These are phyloP conservation scores for Cephalopterus ornatus DNA, from an alignment of 2,113 vertebrate species.

Conservation along the genomic window DNA sequence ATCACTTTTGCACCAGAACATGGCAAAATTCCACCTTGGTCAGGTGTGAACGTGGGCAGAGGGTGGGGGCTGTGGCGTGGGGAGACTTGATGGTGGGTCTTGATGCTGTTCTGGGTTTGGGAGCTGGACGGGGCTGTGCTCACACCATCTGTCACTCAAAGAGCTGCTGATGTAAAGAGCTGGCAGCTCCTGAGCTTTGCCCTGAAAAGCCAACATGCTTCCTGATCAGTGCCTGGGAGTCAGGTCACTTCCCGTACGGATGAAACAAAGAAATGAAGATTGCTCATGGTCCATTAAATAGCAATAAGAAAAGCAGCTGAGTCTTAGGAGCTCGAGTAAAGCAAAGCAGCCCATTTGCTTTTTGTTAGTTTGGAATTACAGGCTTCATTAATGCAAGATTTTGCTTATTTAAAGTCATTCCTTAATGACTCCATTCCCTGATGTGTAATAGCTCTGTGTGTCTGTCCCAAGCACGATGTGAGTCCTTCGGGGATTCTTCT, in stretches of 20 bases:
- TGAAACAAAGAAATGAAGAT: neutral
- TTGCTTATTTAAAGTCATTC: conserved; percentile 73
- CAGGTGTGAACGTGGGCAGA: accelerated
- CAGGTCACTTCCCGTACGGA: neutral
- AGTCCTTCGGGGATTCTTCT: neutral
- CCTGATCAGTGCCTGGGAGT: neutral
- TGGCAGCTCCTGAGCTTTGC: accelerated
- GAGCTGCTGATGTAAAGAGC: neutral
- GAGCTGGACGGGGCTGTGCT: neutral
- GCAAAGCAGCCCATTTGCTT: conserved; percentile 68
- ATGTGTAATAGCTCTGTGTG: neutral
- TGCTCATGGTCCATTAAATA: conserved; percentile 69
- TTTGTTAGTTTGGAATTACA: conserved; percentile 70
- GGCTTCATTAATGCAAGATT: conserved; percentile 72
- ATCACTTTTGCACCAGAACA: neutral
- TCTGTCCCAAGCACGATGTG: neutral
- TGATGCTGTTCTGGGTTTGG: neutral
- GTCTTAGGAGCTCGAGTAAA: neutral
- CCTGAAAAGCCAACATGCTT: accelerated
- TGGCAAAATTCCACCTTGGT: neutral
- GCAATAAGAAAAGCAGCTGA: conserved; percentile 49
- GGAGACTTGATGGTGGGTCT: neutral
- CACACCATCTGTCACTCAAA: neutral
- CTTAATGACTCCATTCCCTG: conserved; percentile 47
- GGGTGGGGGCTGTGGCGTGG: neutral